phyloP scores from a whole-genome alignment of 2,113 vertebrate genomes.

The Petromus typicus region DNA sequence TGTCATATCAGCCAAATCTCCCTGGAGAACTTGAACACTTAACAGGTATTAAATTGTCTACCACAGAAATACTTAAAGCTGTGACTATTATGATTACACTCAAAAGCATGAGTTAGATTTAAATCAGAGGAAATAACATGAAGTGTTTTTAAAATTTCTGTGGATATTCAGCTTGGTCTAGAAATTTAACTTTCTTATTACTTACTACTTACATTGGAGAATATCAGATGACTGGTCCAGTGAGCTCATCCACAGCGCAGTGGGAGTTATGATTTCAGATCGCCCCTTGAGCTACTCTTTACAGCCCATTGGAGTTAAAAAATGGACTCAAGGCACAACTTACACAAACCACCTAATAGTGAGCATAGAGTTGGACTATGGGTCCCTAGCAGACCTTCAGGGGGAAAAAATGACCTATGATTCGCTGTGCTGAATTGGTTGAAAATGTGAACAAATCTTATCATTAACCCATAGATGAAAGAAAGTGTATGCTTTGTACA shows the following conservation, averaged over 20 bases:
- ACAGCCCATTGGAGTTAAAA: background rate
- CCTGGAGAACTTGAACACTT: background rate
- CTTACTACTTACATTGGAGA: background rate
- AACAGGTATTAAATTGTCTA: background rate
- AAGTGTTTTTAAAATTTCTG: background rate
- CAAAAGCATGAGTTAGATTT: background rate
- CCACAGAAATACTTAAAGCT: background rate
- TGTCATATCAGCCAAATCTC: background rate
- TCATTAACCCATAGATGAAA: background rate
- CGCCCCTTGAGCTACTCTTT: background rate
- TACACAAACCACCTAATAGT: background rate
- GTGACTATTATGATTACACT: background rate
- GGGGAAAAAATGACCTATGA: background rate
- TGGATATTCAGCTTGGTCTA: background rate
- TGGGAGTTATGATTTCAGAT: background rate
- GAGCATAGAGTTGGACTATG: background rate
- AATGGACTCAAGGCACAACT: background rate
- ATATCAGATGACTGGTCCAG: background rate
- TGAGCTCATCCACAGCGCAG: background rate
- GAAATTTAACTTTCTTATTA: background rate
- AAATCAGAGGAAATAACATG: background rate
- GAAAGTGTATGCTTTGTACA: background rate
- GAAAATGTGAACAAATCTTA: background rate
- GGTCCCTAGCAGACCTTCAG: rapidly evolving
- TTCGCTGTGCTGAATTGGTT: background rate